Evolutionary conservation across 2,797 vertebrate genomes (phyloP).

Genomic region (Strix occidentalis): DNA sequence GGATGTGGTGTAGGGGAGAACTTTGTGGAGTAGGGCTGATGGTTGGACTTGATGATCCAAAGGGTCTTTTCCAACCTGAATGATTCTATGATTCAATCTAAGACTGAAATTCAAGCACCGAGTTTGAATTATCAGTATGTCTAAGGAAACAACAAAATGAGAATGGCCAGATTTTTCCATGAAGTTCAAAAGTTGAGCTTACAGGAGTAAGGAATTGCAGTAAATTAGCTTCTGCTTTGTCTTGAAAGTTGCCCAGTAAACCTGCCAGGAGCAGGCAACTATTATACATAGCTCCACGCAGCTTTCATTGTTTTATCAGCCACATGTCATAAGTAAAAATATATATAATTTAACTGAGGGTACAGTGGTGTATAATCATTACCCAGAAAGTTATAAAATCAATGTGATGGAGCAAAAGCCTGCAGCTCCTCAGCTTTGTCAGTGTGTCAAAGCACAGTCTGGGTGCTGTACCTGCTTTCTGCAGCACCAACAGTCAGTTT

Average conservation of each 20-base stretch:
- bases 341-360: not conserved
- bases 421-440: not conserved
- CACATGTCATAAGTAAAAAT: not conserved
- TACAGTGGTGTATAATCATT: not conserved
- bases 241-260: not conserved
- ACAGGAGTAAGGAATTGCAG: not conserved
- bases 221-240: not conserved
- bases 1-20: too few relatives aligned
- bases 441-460: not conserved
- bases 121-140: not conserved
- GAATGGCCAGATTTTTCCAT: not conserved
- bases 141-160: not conserved
- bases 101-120: not conserved
- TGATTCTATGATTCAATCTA: not conserved
- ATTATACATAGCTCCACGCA: not conserved
- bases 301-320: not conserved
- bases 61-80: too few relatives aligned
- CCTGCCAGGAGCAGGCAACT: not conserved
- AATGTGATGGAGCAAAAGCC: not conserved
- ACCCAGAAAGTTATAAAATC: not conserved
- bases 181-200: not conserved
- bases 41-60: too few relatives aligned
- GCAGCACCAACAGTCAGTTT: not conserved
- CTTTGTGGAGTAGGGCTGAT: too few relatives aligned
- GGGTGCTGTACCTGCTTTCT: not conserved